Evolutionary conservation across 2,113 vertebrate species (phyloP).

Genomic region (Callorhinus ursinus): DNA sequence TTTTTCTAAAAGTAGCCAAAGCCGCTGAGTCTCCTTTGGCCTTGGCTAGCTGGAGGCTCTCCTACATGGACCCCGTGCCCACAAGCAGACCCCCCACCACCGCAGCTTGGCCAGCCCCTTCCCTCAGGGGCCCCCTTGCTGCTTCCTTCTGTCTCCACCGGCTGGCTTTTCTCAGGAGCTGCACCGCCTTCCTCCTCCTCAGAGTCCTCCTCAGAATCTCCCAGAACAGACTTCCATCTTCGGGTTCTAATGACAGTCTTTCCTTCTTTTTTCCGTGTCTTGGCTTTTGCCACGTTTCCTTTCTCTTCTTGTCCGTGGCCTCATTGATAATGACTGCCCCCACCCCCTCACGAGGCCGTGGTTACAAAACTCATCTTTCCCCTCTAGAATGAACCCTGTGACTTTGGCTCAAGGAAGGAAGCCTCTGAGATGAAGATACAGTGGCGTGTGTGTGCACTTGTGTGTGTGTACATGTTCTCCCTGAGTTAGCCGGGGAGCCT

Average conservation of each 20-base stretch:
- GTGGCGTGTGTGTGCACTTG: fast-evolving
- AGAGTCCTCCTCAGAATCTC: neutral
- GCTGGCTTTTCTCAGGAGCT: neutral
- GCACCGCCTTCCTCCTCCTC: neutral
- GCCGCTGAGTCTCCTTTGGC: neutral
- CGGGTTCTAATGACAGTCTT: too few species aligned
- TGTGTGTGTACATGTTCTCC: fast-evolving
- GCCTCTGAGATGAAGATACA: neutral
- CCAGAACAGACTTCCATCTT: fast-evolving
- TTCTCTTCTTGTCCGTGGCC: neutral
- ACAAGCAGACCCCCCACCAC: fast-evolving
- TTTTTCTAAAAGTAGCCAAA: neutral
- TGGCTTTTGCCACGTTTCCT: neutral
- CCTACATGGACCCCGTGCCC: neutral
- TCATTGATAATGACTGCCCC: neutral
- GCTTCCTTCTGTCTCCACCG: neutral
- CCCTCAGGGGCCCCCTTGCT: fast-evolving
- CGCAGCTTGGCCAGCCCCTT: fast-evolving
- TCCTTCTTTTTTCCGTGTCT: neutral
- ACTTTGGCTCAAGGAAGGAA: neutral
- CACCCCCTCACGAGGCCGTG: neutral
- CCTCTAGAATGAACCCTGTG: neutral
- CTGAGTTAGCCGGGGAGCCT: neutral
- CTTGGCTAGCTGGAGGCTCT: neutral
- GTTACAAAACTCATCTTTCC: neutral